Evolutionary conservation across 2,113 vertebrate species (phyloP).

Genomic region (Elaphurus davidianus): DNA sequence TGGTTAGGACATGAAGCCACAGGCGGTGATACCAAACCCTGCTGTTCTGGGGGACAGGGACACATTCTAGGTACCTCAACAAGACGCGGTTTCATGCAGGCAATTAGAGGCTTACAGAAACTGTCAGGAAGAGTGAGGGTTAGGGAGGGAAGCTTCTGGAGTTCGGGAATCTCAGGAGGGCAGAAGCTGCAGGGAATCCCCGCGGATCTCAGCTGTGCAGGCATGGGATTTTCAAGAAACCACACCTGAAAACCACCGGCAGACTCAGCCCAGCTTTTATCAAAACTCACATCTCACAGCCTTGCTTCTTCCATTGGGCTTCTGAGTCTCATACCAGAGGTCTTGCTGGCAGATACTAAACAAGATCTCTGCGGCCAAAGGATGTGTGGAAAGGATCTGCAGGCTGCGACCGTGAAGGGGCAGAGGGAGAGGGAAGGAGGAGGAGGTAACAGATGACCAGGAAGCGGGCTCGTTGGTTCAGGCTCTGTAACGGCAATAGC

Average conservation of each 20-base stretch:
- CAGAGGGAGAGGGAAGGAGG: not conserved
- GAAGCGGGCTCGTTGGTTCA: fast-evolving
- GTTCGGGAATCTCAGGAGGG: too few relatives aligned
- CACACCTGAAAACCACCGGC: fast-evolving
- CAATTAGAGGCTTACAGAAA: too few relatives aligned
- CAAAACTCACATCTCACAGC: fast-evolving
- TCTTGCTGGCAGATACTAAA: not conserved
- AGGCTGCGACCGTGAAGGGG: not conserved
- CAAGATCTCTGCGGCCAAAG: not conserved
- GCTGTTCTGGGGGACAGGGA: not conserved
- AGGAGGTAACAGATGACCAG: fast-evolving
- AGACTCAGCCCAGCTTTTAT: not conserved
- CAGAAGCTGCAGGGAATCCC: not conserved
- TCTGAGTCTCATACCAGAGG: fast-evolving
- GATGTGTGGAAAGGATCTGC: not conserved
- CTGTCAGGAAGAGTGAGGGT: not conserved
- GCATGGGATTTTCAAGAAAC: not conserved
- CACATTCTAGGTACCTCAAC: not conserved
- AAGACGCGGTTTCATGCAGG: not conserved
- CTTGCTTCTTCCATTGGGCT: fast-evolving
- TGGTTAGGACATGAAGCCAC: fast-evolving
- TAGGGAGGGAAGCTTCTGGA: not conserved
- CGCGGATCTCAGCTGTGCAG: fast-evolving
- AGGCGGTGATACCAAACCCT: fast-evolving
- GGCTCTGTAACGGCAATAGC: too few relatives aligned